phyloP scores from a whole-genome alignment of 2,797 vertebrate species.

The Poeciliopsis turneri region DNA sequence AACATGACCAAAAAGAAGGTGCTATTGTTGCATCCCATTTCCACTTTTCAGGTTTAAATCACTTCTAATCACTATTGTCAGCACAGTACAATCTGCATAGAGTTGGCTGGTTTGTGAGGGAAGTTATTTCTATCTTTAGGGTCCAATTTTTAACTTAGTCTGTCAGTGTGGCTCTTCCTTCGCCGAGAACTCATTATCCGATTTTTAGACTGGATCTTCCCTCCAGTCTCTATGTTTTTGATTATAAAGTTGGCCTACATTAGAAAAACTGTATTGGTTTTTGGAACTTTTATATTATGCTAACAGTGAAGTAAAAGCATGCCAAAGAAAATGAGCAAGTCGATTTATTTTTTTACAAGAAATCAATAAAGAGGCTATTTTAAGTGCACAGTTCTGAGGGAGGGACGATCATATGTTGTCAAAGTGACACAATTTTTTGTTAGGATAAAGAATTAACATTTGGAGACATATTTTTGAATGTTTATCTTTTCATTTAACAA shows the following conservation, averaged over 20 bases:
- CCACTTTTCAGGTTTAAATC: background rate
- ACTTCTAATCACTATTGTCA: background rate
- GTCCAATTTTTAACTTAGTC: background rate
- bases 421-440: slow-evolving; percentile 2
- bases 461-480: background rate
- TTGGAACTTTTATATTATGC: background rate
- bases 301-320: background rate
- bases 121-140: background rate
- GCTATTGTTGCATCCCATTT: background rate
- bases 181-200: background rate
- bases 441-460: background rate
- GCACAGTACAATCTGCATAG: background rate
- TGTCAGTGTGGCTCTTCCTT: background rate
- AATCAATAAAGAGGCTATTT: background rate
- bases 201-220: background rate
- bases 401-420: background rate
- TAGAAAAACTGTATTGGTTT: background rate
- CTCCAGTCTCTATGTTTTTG: background rate
- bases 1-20: background rate
- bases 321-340: background rate
- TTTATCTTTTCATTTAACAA: slow-evolving; percentile 21
- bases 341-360: background rate
- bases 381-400: background rate
- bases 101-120: background rate
- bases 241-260: background rate